A percentile compares a stretch with the other conserved stretches of the same genome.
phyloP scores from a whole-genome alignment of 2,113 vertebrate species.

The Gambusia affinis region DNA sequence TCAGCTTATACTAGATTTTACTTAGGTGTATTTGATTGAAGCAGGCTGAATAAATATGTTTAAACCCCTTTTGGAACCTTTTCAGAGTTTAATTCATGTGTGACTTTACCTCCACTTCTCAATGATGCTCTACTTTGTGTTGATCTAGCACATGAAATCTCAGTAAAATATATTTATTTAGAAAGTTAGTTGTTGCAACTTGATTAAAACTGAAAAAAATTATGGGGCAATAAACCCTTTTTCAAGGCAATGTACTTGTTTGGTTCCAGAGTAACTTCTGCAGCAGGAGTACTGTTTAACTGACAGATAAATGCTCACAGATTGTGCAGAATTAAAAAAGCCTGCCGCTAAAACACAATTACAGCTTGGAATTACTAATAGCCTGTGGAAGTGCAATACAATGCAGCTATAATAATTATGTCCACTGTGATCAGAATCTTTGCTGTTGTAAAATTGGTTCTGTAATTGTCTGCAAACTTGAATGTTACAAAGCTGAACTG shows the following conservation, averaged over 20 bases:
- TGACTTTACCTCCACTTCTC: background rate
- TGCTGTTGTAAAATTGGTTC: constrained; percentile 26
- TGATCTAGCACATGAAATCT: background rate
- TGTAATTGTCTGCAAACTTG: constrained; percentile 28
- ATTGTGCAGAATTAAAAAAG: constrained; percentile 10
- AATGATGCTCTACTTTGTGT: background rate
- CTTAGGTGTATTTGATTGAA: too few relatives aligned
- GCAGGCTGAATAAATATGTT: too few relatives aligned
- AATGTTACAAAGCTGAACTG: constrained; percentile 15
- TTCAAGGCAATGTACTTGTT: background rate
- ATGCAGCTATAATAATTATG: constrained; percentile 37
- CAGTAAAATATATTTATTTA: background rate
- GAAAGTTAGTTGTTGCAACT: background rate
- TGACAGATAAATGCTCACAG: constrained; percentile 14
- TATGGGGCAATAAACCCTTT: background rate
- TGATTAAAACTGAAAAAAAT: background rate
- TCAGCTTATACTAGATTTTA: too few relatives aligned
- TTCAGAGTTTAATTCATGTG: too few relatives aligned
- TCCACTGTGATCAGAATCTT: constrained; percentile 32
- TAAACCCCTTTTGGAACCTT: too few relatives aligned
- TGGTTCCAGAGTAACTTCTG: background rate
- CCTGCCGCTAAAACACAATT: constrained; percentile 35
- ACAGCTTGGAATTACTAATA: constrained; percentile 22
- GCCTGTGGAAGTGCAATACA: constrained; percentile 24
- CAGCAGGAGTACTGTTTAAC: constrained; percentile 7